phyloP scores from a whole-genome alignment of 2,888 invertebrate species.

The Sinelater perroti region DNA sequence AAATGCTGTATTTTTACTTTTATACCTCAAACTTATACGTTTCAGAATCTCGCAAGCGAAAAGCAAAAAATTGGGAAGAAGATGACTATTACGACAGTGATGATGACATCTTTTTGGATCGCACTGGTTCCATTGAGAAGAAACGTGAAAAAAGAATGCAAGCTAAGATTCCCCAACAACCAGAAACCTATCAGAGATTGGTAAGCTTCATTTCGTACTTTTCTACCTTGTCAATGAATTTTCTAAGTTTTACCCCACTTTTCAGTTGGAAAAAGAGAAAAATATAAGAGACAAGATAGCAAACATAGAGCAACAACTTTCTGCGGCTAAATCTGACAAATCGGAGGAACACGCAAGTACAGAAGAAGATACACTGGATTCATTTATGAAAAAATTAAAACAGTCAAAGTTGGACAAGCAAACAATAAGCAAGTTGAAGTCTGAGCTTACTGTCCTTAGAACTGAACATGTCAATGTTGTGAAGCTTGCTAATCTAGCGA shows the following conservation, averaged over 20 bases:
- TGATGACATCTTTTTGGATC: constrained; percentile 94
- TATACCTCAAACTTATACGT: constrained; percentile 22
- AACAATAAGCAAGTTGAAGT: constrained; percentile 72
- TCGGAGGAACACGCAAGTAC: constrained; percentile 41
- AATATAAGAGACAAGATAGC: constrained; percentile 64
- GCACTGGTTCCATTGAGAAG: constrained; percentile 91
- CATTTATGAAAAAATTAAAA: constrained; percentile 78
- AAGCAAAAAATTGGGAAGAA: constrained; percentile 80
- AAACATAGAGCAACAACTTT: constrained; percentile 66
- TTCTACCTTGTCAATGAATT: no score
- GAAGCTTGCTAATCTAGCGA: constrained; percentile 77
- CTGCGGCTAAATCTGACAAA: constrained; percentile 28
- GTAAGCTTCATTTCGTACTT: constrained; percentile 57
- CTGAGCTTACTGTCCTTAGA: constrained; percentile 73
- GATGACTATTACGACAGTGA: constrained; percentile 95
- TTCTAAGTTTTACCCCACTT: constrained; percentile 62
- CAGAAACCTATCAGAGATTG: constrained; percentile 73
- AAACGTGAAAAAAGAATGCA: constrained; percentile 84
- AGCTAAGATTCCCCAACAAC: constrained; percentile 67
- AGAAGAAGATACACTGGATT: constrained; percentile 81
- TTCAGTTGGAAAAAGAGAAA: constrained; percentile 70
- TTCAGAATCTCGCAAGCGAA: constrained; percentile 82
- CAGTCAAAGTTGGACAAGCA: constrained; percentile 63
- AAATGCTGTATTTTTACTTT: neutral
- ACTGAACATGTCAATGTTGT: constrained; percentile 74